phyloP scores from a whole-genome alignment of 2,797 vertebrate species.

The Diceros bicornis region DNA sequence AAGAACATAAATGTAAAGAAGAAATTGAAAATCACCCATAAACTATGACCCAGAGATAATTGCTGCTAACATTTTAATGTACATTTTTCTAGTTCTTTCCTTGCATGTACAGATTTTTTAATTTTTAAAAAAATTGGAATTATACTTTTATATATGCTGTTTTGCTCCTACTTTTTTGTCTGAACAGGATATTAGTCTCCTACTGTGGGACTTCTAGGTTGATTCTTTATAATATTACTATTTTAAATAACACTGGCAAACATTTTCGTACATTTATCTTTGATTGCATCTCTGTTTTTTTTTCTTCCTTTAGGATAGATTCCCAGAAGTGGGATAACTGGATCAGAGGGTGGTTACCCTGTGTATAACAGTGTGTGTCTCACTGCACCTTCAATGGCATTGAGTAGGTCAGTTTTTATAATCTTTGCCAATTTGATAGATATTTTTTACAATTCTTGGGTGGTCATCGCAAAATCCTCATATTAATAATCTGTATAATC shows the following conservation, averaged over 20 bases:
- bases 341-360: conserved; percentile 69
- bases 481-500: conserved; percentile 66
- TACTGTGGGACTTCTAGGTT: conserved; percentile 35
- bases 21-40: conserved; percentile 23
- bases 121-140: conserved; percentile 26
- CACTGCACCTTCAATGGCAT: conserved; percentile 68
- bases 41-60: not conserved
- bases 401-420: conserved; percentile 75
- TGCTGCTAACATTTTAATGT: conserved; percentile 28
- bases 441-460: conserved; percentile 42
- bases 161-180: not conserved
- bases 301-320: conserved; percentile 71
- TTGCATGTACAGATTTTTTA: not conserved
- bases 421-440: conserved; percentile 65
- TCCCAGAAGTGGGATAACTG: conserved; percentile 76
- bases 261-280: conserved; percentile 74
- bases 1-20: conserved; percentile 60
- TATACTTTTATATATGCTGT: conserved; percentile 42
- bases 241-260: conserved; percentile 67
- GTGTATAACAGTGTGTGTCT: conserved; percentile 68
- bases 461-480: conserved; percentile 46
- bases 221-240: conserved; percentile 57
- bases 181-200: conserved; percentile 39
- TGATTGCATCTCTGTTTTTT: conserved; percentile 65
- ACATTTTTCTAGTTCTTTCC: conserved; percentile 51